Evolutionary conservation across 2,888 invertebrate genomes (phyloP).

Genomic region (Anaspis maculata): DNA sequence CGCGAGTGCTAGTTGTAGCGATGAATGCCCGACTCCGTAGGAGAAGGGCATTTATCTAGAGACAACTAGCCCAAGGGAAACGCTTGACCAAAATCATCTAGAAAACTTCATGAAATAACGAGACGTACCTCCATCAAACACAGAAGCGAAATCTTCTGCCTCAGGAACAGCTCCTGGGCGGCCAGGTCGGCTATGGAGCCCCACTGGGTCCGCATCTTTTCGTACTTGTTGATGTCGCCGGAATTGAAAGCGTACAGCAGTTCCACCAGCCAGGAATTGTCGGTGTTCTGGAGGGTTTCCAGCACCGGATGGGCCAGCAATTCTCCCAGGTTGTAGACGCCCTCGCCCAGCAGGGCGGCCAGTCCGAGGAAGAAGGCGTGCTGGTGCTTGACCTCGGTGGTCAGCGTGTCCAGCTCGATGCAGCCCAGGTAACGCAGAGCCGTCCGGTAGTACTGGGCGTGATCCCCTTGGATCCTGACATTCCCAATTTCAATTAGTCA

Average conservation of each 20-base stretch:
- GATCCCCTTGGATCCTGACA: conserved; percentile 67
- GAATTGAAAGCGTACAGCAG: conserved; percentile 79
- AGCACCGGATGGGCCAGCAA: conserved; percentile 91
- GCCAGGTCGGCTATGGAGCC: conserved; percentile 73
- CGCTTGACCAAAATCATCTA: no score
- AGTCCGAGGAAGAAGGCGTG: conserved; percentile 88
- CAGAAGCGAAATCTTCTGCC: conserved; percentile 89
- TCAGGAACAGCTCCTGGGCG: conserved; percentile 69
- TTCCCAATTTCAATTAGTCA: not conserved
- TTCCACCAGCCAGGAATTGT: conserved; percentile 82
- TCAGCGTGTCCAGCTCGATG: conserved; percentile 59
- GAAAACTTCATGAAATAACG: no score
- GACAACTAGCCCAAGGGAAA: no score
- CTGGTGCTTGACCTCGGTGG: conserved; percentile 57
- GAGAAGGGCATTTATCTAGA: no score
- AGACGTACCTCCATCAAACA: conserved; percentile 88
- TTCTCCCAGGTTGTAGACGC: conserved; percentile 96
- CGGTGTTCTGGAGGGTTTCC: conserved; percentile 69
- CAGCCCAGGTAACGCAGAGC: conserved; percentile 71
- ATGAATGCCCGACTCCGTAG: no score
- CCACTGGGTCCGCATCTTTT: conserved; percentile 67
- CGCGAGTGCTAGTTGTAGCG: no score
- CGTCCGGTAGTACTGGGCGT: conserved; percentile 91
- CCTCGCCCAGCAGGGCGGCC: conserved; percentile 89
- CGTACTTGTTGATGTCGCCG: conserved; percentile 72